Conservation (phyloP, 30 jellyfish, hydroid and myxozoan species). For the Aurelia aurita region DNA sequence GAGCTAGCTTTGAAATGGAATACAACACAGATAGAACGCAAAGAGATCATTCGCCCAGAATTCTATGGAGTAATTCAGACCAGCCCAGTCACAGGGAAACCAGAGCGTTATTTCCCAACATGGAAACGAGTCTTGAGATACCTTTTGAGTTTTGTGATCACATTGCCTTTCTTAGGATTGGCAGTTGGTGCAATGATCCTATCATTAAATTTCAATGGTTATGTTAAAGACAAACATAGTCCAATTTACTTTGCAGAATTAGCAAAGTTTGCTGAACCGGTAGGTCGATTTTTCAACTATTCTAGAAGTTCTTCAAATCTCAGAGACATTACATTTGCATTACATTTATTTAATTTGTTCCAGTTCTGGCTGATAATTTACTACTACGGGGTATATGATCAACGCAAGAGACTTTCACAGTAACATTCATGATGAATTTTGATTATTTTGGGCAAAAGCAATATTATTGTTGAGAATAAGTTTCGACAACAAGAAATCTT, state of each 20-base stretch:
- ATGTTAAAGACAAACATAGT: constrained; percentile 84
- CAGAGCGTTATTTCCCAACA: constrained; percentile 83
- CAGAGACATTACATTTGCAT: no score
- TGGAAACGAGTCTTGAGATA: constrained; percentile 87
- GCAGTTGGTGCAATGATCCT: constrained; percentile 94
- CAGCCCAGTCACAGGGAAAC: constrained; percentile 88
- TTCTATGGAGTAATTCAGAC: constrained; percentile 72
- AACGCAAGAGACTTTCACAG: no score
- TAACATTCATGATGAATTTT: no score
- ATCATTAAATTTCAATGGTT: constrained; percentile 93
- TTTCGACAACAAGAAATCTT: no score
- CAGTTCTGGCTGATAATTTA: no score
- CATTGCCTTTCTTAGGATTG: constrained; percentile 80
- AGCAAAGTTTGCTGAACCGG: constrained; percentile 90
- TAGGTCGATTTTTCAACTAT: constrained; percentile 25
- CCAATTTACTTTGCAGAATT: constrained; percentile 83
- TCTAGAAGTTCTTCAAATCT: no score
- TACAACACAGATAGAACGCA: constrained; percentile 74
- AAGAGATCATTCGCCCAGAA: constrained; percentile 88
- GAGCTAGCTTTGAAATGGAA: constrained; percentile 89
- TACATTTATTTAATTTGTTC: no score
- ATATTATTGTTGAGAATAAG: no score
- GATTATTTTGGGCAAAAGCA: no score
- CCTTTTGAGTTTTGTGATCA: constrained; percentile 68
- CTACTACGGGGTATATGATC: no score